phyloP scores from a whole-genome alignment of 2,888 invertebrate genomes.

The Hirudinaria manillensis region DNA sequence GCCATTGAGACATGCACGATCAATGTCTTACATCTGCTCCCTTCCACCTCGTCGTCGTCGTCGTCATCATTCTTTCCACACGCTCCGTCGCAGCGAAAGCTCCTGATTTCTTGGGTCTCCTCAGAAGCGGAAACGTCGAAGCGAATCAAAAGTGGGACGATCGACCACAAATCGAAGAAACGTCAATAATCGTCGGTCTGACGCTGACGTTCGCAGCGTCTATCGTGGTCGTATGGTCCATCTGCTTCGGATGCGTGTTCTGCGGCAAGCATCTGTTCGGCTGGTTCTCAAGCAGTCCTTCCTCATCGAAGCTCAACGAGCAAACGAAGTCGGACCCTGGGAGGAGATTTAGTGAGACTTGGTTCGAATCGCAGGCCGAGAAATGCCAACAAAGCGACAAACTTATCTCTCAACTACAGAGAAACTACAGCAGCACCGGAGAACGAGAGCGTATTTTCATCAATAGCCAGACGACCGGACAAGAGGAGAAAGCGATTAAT shows the following conservation, averaged over 20 bases:
- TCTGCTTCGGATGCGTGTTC: background rate
- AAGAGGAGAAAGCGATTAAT: background rate
- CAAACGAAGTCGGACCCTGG: background rate
- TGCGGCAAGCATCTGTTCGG: constrained; percentile 2
- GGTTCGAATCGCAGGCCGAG: background rate
- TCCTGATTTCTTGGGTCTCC: background rate
- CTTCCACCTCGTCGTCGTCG: no score
- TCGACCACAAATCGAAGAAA: constrained; percentile 4
- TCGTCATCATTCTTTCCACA: no score
- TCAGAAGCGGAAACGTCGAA: background rate
- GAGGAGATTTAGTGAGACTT: background rate
- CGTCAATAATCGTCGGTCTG: background rate
- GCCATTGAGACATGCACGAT: no score
- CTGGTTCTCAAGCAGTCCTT: background rate
- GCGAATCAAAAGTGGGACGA: background rate
- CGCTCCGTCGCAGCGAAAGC: background rate
- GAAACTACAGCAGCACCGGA: background rate
- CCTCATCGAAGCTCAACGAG: background rate
- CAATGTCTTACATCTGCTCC: no score
- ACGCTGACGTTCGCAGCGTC: background rate
- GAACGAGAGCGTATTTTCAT: background rate
- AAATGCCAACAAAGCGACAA: constrained; percentile 5
- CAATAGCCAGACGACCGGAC: background rate
- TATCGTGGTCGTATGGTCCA: background rate
- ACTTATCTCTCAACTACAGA: background rate